These are phyloP conservation scores for Oryzias javanicus DNA, from an alignment of 2,113 vertebrate species.

Conservation along the genomic window DNA sequence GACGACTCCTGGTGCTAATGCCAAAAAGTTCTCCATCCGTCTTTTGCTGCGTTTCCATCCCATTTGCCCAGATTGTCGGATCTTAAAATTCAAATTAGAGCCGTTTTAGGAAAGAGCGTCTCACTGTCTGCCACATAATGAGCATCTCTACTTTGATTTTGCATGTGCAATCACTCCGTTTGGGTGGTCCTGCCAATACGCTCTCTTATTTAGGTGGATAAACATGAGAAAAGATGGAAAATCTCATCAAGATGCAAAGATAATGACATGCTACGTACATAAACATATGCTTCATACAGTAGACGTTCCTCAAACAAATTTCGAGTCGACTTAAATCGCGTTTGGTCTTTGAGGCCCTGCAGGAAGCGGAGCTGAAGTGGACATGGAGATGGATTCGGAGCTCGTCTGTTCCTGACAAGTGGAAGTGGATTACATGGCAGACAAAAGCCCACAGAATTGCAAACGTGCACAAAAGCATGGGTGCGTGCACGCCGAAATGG, in stretches of 20 bases:
- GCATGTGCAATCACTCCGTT: slow-evolving; percentile 42
- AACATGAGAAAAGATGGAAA: slow-evolving; percentile 48
- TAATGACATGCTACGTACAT: slow-evolving; percentile 58
- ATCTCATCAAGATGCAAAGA: slow-evolving; percentile 62
- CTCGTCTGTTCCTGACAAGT: slow-evolving; percentile 31
- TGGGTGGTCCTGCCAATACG: slow-evolving; percentile 60
- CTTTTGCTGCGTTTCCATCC: background rate
- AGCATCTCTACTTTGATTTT: slow-evolving; percentile 51
- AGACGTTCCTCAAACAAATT: slow-evolving; percentile 56
- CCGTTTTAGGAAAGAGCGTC: slow-evolving; percentile 35
- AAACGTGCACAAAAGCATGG: slow-evolving; percentile 14
- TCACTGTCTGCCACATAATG: slow-evolving; percentile 56
- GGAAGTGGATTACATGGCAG: slow-evolving; percentile 29
- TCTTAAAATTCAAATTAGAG: slow-evolving; percentile 11
- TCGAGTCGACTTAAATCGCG: slow-evolving; percentile 54
- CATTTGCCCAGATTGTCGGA: background rate
- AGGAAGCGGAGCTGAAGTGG: slow-evolving; percentile 18
- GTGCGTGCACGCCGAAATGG: slow-evolving; percentile 14
- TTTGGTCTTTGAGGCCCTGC: slow-evolving; percentile 15
- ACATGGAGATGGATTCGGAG: slow-evolving; percentile 17
- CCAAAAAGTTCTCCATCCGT: background rate
- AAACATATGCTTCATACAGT: slow-evolving; percentile 52
- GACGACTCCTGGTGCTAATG: slow-evolving; percentile 1
- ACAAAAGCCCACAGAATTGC: slow-evolving; percentile 6
- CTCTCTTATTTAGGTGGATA: slow-evolving; percentile 51